Conservation (phyloP, 2,797 vertebrate species). For the Cossypha polioptera region DNA sequence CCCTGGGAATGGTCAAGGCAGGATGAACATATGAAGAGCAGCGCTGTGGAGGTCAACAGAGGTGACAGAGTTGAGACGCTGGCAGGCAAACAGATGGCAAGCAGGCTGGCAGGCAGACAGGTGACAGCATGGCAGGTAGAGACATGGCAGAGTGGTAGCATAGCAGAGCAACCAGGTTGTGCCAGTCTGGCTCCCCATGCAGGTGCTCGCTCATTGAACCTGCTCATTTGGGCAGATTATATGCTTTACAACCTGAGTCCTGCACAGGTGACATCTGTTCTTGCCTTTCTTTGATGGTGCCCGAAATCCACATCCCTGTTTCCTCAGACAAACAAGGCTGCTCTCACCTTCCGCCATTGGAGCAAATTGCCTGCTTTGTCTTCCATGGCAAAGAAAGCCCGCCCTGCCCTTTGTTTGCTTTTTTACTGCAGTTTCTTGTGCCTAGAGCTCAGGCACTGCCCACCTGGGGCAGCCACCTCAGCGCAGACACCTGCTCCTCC, state of each 20-base stretch:
- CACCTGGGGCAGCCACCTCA: not conserved
- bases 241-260: not conserved
- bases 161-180: not conserved
- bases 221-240: not conserved
- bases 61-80: not conserved
- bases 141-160: not conserved
- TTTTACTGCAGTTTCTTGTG: not conserved
- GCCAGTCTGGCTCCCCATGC: fast-evolving
- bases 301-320: not conserved
- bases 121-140: not conserved
- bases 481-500: not conserved
- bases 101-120: not conserved
- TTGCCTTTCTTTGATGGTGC: not conserved
- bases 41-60: fast-evolving
- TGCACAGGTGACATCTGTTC: not conserved
- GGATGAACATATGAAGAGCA: not conserved
- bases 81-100: not conserved
- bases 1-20: not conserved
- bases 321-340: not conserved
- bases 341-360: not conserved
- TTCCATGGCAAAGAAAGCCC: not conserved
- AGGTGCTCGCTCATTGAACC: not conserved
- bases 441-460: not conserved
- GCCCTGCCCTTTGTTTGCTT: not conserved
- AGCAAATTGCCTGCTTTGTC: not conserved